These are phyloP conservation scores for Drosophila ambigua DNA, from an alignment of 1,140 invertebrate species.

Conservation along the genomic window DNA sequence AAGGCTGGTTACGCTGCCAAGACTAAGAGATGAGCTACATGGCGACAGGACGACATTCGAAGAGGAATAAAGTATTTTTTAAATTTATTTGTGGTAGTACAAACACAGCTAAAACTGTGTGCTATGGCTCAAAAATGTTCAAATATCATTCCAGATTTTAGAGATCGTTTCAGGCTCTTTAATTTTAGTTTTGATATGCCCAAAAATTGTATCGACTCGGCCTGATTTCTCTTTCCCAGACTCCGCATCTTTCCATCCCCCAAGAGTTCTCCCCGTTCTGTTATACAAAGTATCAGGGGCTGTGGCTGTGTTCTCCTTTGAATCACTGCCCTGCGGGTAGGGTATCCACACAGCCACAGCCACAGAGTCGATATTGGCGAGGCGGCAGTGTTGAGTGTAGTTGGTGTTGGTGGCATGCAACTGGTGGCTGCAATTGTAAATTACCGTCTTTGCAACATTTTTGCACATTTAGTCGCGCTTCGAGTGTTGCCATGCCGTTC, in stretches of 20 bases:
- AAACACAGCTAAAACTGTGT: too few relatives aligned
- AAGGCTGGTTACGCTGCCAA: background rate
- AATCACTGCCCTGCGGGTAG: slow-evolving; percentile 58
- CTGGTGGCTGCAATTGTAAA: slow-evolving; percentile 73
- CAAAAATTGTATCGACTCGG: too few relatives aligned
- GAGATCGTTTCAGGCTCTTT: too few relatives aligned
- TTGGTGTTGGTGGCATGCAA: slow-evolving; percentile 42
- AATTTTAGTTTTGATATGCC: too few relatives aligned
- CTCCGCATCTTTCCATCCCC: too few relatives aligned
- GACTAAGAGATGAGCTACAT: slow-evolving; percentile 26
- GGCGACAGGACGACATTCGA: too few relatives aligned
- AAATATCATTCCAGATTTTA: too few relatives aligned
- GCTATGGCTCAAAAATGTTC: too few relatives aligned
- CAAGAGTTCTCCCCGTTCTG: background rate
- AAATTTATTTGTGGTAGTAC: background rate
- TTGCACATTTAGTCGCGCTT: slow-evolving; percentile 81
- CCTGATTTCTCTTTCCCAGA: too few relatives aligned
- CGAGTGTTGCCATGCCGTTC: slow-evolving; percentile 69
- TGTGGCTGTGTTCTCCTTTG: background rate
- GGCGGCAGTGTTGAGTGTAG: slow-evolving; percentile 31
- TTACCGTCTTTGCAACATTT: slow-evolving; percentile 81
- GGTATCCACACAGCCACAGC: slow-evolving; percentile 33
- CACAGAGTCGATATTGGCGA: slow-evolving; percentile 26
- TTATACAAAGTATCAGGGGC: slow-evolving; percentile 6
- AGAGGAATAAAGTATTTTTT: background rate